Percentiles rank a stretch among this genome's conserved stretches.
Conservation (phyloP, 2,797 vertebrate species). For the Tragelaphus oryx region DNA sequence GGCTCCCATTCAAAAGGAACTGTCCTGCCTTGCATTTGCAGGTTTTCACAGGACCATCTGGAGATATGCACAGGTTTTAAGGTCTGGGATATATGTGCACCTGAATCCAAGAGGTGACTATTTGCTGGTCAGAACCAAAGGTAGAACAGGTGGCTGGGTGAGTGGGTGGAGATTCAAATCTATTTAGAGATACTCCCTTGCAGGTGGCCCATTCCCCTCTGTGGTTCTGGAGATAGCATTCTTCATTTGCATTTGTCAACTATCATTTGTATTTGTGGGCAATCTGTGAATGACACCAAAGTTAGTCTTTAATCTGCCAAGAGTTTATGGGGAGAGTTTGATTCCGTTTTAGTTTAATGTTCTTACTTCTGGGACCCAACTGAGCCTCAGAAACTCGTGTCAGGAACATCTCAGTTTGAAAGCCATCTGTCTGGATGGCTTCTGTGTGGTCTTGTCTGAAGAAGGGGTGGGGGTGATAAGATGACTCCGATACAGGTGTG, state of each 20-base stretch:
- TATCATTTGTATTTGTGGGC: not conserved
- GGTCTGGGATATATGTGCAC: not conserved
- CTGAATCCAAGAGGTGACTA: not conserved
- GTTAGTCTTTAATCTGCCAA: not conserved
- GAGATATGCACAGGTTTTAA: not conserved
- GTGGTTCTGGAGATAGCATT: not conserved
- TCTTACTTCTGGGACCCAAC: not conserved
- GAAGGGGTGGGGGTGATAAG: not conserved
- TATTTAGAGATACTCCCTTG: not conserved
- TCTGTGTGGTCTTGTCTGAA: not conserved
- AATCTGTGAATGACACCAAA: not conserved
- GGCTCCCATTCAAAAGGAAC: not conserved
- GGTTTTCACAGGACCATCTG: not conserved
- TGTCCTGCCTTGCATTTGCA: not conserved
- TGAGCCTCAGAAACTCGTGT: not conserved
- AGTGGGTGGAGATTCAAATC: not conserved
- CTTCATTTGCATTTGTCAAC: not conserved
- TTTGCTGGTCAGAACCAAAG: not conserved
- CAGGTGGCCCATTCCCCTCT: not conserved
- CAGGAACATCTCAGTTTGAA: not conserved
- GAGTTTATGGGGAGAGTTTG: not conserved
- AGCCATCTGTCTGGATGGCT: constrained; percentile 27
- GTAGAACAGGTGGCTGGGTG: not conserved
- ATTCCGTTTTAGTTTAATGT: not conserved
- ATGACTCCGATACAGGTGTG: not conserved